Conservation (phyloP, 1,140 invertebrate species). For the Drosophila persimilis region DNA sequence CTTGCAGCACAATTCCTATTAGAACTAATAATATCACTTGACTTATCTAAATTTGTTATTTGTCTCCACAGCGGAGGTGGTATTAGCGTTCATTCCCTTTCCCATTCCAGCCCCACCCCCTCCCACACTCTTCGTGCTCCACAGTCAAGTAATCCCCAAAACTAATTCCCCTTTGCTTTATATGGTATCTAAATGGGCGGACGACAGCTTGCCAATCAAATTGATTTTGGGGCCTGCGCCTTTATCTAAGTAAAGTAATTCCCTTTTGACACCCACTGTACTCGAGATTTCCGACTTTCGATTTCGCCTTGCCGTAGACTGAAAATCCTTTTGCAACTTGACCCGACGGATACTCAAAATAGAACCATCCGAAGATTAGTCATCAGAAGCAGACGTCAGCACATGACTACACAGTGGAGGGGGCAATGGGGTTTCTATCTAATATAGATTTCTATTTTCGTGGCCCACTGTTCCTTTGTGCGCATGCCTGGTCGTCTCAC, state of each 20-base stretch:
- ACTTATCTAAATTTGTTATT: constrained; percentile 9
- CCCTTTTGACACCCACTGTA: constrained; percentile 11
- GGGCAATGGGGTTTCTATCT: background rate
- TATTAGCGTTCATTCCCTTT: constrained; percentile 17
- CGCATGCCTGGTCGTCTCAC: constrained; percentile 62
- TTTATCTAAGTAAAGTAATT: constrained; percentile 33
- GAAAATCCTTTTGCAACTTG: constrained; percentile 62
- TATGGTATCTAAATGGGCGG: constrained; percentile 57
- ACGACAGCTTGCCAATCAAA: constrained; percentile 74
- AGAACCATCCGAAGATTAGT: constrained; percentile 55
- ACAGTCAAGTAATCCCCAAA: constrained; percentile 34
- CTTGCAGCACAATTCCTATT: constrained; percentile 1
- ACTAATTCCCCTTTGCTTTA: constrained; percentile 53
- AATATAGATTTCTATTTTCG: constrained; percentile 58
- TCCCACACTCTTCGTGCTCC: background rate
- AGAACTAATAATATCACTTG: constrained; percentile 20
- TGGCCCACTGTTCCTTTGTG: constrained; percentile 61
- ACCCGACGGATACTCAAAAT: constrained; percentile 45
- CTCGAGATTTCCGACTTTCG: constrained; percentile 8
- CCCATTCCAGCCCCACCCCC: background rate
- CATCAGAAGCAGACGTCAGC: constrained; percentile 35
- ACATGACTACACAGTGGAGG: constrained; percentile 8
- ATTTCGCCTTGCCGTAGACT: background rate
- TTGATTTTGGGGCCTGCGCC: constrained; percentile 46
- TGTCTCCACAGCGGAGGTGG: background rate